Base-by-base conservation (phyloP, 2,113 vertebrate species). In the Ginglymostoma cirratum region DNA sequence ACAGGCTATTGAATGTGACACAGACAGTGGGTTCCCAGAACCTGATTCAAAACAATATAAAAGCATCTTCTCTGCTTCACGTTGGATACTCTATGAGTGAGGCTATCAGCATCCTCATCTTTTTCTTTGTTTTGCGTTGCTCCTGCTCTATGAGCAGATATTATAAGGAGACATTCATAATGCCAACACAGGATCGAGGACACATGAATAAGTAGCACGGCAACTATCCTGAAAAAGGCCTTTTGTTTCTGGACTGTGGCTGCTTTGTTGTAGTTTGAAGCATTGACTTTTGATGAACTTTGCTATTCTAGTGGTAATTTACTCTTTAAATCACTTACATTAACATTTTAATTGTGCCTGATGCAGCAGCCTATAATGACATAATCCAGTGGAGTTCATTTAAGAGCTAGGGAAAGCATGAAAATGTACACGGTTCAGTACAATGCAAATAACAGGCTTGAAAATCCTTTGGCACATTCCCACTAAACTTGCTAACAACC, bases 261-360 rank as follows among this genome's bases (percentile, higher is more conserved):
- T 24, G 93, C 38, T 69, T 94, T 23, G 66, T 45, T 69, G 93
- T 45, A 70, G 38, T 45, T 94, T 70, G 93, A 45, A 52, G 42
- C 69, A 76, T 95, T 95, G 67, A 34, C 69, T 95, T 95, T 72
- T 76, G 67, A 15, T 95, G 69, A 95, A 95, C 94, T 95, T 95
- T 95, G 38, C 67, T 95, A 72, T 95, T 70, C 38, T 70, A 70
- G 38, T 95, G 69, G 42, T 95, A 95, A 95, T 72, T 70, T 72
- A 21, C 66, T 45, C 94, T 72, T 42, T 45, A 95, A 95, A 70
- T 48, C 69, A 76, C 69, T 38, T 72, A 48, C 69, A 72, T 95
- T 95, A 48, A 45, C 94, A 95, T 70, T 95, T 95, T 95, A 72
- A 95, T 95, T 95, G 67, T 95, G 69, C 45, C 94, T 30, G 38